Base-by-base conservation (phyloP, 2,113 vertebrate genomes). In the Clarias macrocephalus region DNA sequence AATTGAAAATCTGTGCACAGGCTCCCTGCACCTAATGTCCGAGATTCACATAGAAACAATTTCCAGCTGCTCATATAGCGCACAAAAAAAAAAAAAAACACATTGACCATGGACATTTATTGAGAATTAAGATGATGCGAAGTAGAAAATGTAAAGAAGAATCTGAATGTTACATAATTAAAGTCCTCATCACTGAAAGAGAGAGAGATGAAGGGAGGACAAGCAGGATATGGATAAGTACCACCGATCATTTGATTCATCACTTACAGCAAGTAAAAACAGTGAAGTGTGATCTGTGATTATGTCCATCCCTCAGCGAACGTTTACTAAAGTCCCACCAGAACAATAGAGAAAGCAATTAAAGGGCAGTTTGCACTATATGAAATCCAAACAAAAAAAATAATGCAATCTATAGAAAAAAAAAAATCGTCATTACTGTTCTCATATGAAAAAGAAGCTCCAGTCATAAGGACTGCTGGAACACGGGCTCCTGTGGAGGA, bases 391-490 rank as follows among this genome's bases (percentile, higher is more conserved):
- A 89, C 81, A 91, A 88, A 84, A 91, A 91, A 91, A 90, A 81
- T 81, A 88, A 90, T 81, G 84, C 80, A 8, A 85, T 90, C 89
- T 90, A 83, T 90, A 88, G 85, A 90, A 90, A 48, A 48, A 48
- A 42, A 7, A 42, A 48, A 48, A 87, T 88, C 88, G 86, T 80
- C 72, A 83, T 87, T 89, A 80, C 86, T 30, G 68, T 88, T 86
- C 83, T 83, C 66, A 73, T 97, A 98, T 96, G 94, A 96, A 98
- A 48, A 97, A 97, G 92, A 90, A 80, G 82, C 85, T 95, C 95
- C 94, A 94, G 92, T 96, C 86, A 76, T 93, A 82, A 93, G 93
- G 92, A 92, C 91, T 89, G 89, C 90, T 93, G 92, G 91, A 94
- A 93, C 80, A 92, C 92, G 95, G 91, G 92, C 93, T 95, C 92